These are phyloP conservation scores for Papilio xuthus DNA, from an alignment of 1,140 invertebrate genomes.

Conservation along the genomic window DNA sequence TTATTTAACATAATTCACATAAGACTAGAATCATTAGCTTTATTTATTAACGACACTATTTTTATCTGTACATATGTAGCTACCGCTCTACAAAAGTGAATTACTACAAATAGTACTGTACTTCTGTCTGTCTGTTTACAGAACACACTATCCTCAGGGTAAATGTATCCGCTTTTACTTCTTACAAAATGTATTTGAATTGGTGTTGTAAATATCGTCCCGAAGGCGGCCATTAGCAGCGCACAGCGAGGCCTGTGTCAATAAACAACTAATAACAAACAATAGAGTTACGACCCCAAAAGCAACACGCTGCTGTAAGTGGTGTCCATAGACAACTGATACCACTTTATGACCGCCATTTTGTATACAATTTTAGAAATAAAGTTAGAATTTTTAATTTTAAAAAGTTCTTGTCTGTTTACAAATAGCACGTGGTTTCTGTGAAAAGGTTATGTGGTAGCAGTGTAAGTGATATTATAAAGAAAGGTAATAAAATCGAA, in stretches of 20 bases:
- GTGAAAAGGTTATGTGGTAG: too few relatives aligned
- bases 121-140: neutral
- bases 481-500: too few relatives aligned
- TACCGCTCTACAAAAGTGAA: neutral
- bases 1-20: neutral
- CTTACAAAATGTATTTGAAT: neutral
- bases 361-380: too few relatives aligned
- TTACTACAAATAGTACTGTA: neutral
- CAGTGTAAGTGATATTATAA: too few relatives aligned
- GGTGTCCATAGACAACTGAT: neutral
- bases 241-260: neutral
- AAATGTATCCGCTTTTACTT: neutral
- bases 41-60: neutral
- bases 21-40: neutral
- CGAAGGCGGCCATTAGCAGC: neutral
- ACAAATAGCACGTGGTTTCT: too few relatives aligned
- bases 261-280: conserved; percentile 10
- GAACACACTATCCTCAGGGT: neutral
- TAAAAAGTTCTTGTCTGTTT: too few relatives aligned
- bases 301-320: neutral
- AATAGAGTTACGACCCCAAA: neutral
- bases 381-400: too few relatives aligned
- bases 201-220: neutral
- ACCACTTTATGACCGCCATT: too few relatives aligned
- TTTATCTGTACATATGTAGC: too few relatives aligned